Evolutionary conservation across 2,797 vertebrate genomes (phyloP).

Genomic region (Chromis chromis): DNA sequence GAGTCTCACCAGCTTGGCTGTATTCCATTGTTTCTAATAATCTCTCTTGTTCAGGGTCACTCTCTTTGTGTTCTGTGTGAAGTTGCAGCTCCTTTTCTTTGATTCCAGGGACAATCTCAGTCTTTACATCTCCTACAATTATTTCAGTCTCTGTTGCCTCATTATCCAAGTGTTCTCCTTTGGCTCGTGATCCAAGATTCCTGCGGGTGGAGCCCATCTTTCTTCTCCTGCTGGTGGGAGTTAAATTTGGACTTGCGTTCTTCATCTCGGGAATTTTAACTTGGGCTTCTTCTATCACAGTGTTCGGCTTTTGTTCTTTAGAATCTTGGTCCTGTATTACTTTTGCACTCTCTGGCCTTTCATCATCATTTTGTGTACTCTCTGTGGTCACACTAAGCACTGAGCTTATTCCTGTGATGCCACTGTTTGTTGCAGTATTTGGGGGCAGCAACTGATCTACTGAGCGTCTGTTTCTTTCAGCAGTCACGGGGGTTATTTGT

Average conservation of each 20-base stretch:
- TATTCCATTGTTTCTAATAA: slow-evolving; percentile 37
- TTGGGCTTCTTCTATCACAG: slow-evolving; percentile 25
- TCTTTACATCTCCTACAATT: slow-evolving; percentile 11
- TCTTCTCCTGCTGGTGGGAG: slow-evolving; percentile 50
- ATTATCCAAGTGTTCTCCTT: slow-evolving; percentile 39
- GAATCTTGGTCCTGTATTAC: slow-evolving; percentile 12
- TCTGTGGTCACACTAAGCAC: slow-evolving; percentile 12
- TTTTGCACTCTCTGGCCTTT: slow-evolving; percentile 1
- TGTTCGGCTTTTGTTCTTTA: slow-evolving; percentile 5
- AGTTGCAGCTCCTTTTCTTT: slow-evolving; percentile 25
- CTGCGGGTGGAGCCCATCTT: slow-evolving; percentile 72
- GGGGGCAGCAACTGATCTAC: neutral
- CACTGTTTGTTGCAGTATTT: slow-evolving; percentile 10
- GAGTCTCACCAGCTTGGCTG: slow-evolving; percentile 22
- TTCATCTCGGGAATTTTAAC: slow-evolving; percentile 30
- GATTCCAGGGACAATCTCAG: neutral
- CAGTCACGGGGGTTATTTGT: neutral
- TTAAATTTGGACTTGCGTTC: slow-evolving; percentile 34
- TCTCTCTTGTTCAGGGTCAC: slow-evolving; percentile 22
- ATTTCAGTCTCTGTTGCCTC: slow-evolving; percentile 24
- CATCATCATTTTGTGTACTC: slow-evolving; percentile 15
- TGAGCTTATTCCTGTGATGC: neutral
- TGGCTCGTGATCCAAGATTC: slow-evolving; percentile 47
- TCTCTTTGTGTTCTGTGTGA: slow-evolving; percentile 15
- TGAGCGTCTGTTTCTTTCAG: slow-evolving; percentile 4